Conservation (phyloP, 2,888 invertebrate genomes). For the Bellardia bayeri region DNA sequence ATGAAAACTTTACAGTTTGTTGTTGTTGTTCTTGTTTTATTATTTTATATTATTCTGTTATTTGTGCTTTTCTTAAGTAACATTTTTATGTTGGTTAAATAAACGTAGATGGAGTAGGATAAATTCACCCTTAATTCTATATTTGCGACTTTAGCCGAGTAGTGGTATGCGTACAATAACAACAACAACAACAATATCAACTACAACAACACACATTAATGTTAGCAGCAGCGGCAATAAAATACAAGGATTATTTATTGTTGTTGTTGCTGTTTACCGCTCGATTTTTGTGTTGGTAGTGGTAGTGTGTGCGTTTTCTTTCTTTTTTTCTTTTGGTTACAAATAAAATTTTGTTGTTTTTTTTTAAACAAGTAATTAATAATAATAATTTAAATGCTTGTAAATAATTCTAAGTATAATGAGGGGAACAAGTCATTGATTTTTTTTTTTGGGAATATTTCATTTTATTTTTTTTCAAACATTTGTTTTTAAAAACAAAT, state of each 20-base stretch:
- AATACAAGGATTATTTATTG: slow-evolving; percentile 56
- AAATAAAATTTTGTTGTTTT: neutral
- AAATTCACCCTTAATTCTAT: slow-evolving; percentile 45
- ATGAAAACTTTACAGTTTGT: slow-evolving; percentile 25
- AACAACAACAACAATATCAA: slow-evolving; percentile 5
- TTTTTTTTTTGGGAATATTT: too few relatives aligned
- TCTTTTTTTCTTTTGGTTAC: slow-evolving; percentile 7
- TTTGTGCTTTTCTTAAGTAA: slow-evolving; percentile 49
- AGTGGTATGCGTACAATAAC: slow-evolving; percentile 23
- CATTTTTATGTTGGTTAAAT: slow-evolving; percentile 28
- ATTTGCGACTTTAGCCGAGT: neutral
- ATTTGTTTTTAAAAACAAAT: too few relatives aligned
- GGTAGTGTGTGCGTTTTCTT: slow-evolving; percentile 3
- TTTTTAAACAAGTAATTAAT: neutral
- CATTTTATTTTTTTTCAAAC: too few relatives aligned
- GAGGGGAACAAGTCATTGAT: neutral
- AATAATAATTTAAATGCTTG: neutral
- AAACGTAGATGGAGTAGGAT: neutral
- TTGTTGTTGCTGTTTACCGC: slow-evolving; percentile 61
- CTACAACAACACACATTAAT: neutral
- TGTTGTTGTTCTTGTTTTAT: slow-evolving; percentile 19
- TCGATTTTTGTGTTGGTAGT: slow-evolving; percentile 13
- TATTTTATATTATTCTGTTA: slow-evolving; percentile 2
- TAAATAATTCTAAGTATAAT: neutral
- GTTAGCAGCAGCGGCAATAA: slow-evolving; percentile 38